phyloP scores from a whole-genome alignment of 2,113 vertebrate genomes.

The Oophaga pumilio region DNA sequence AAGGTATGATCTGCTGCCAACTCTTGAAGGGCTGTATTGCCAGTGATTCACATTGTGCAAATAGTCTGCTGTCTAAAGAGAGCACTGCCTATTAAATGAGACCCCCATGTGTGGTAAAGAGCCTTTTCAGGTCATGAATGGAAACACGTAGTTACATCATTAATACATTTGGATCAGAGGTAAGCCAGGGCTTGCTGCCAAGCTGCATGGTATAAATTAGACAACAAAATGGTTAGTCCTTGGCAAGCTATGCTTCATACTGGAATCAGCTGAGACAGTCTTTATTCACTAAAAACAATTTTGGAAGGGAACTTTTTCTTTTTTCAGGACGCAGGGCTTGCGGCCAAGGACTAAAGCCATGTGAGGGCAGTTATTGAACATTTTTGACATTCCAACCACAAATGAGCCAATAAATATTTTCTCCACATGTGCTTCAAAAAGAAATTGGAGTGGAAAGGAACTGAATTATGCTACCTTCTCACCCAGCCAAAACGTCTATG shows the following conservation, averaged over 20 bases:
- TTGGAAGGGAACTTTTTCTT: slow-evolving; percentile 68
- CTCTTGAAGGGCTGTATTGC: slow-evolving; percentile 30
- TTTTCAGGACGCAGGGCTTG: slow-evolving; percentile 70
- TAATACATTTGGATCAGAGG: slow-evolving; percentile 72
- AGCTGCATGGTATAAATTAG: slow-evolving; percentile 73
- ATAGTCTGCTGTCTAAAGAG: slow-evolving; percentile 56
- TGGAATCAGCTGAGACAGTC: slow-evolving; percentile 79
- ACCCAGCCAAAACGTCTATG: slow-evolving; percentile 78
- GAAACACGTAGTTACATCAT: slow-evolving; percentile 79
- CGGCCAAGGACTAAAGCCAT: slow-evolving; percentile 78
- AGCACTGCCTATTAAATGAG: slow-evolving; percentile 63
- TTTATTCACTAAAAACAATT: slow-evolving; percentile 76
- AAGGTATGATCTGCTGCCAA: slow-evolving; percentile 29
- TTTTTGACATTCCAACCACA: slow-evolving; percentile 91
- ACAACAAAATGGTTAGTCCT: slow-evolving; percentile 73
- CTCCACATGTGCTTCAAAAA: slow-evolving; percentile 86
- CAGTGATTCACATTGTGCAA: slow-evolving; percentile 56
- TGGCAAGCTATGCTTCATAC: slow-evolving; percentile 73
- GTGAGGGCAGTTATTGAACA: slow-evolving; percentile 86
- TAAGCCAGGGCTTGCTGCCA: slow-evolving; percentile 68
- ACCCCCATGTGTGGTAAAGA: slow-evolving; percentile 67
- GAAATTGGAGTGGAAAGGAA: slow-evolving; percentile 77
- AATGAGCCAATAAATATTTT: slow-evolving; percentile 93
- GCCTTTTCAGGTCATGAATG: slow-evolving; percentile 71
- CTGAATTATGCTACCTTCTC: slow-evolving; percentile 81